Conservation (phyloP, 1,140 invertebrate genomes). For the Cecropterus lyciades region DNA sequence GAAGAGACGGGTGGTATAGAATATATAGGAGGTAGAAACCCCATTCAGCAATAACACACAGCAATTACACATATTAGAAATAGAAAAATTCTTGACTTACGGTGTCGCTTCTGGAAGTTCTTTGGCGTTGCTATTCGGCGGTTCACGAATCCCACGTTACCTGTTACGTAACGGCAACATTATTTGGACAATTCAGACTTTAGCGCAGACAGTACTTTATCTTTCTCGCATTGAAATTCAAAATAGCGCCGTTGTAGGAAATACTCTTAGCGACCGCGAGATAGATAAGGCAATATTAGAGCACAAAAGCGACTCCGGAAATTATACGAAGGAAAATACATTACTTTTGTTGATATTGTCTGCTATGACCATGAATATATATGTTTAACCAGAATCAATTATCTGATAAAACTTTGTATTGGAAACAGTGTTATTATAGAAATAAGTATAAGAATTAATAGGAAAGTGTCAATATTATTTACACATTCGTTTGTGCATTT, state of each 20-base stretch:
- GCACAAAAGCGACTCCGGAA: constrained; percentile 2
- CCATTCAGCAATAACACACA: constrained; percentile 21
- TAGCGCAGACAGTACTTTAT: constrained; percentile 9
- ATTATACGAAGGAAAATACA: constrained; percentile 9
- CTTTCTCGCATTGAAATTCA: constrained; percentile 23
- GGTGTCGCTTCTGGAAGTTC: constrained; percentile 11
- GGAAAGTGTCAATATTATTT: not conserved
- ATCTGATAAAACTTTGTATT: too few relatives aligned
- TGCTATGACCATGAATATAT: not conserved
- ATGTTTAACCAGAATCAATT: too few relatives aligned
- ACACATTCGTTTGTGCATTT: constrained; percentile 5
- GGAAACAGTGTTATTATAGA: too few relatives aligned
- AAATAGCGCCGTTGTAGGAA: constrained; percentile 20
- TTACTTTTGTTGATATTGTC: constrained; percentile 3
- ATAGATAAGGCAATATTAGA: constrained; percentile 13
- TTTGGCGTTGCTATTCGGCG: not conserved
- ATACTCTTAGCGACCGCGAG: constrained; percentile 10
- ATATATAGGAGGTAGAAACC: constrained; percentile 17
- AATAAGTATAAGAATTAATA: too few relatives aligned
- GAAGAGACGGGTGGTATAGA: constrained; percentile 27
- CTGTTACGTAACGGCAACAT: constrained; percentile 1
- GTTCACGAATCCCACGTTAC: not conserved
- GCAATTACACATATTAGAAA: constrained; percentile 22
- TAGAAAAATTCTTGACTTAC: constrained; percentile 28
- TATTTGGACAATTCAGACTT: not conserved